Base-by-base conservation (phyloP, 2,113 vertebrate genomes). In the Orycteropus afer region DNA sequence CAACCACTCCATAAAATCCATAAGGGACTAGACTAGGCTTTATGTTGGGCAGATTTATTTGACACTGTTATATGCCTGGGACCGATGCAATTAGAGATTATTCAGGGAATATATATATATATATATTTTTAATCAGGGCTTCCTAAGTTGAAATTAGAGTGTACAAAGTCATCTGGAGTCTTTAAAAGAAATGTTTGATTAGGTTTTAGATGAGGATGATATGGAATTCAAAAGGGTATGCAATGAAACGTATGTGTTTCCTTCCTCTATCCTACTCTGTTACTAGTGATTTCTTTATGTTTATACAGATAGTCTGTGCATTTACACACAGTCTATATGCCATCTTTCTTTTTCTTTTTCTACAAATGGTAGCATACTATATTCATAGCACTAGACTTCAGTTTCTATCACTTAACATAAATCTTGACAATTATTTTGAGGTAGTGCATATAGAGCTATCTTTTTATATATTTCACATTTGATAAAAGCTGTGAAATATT, bases 111-210 rank as follows among this genome's bases (percentile, higher is more conserved):
- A n/a, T n/a, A n/a, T n/a, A n/a, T n/a, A n/a, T n/a, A n/a, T n/a
- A n/a, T n/a, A n/a, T n/a, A n/a, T 4, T 34, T 67, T 45, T 32
- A 40, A 61, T 59, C 17, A 8, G 3, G 6, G 27, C 29, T 89
- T 59, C 47, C 53, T 84, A 59, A 32, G 42, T 3, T 53, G 57
- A 94, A 76, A 40, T 79, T 37, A 27, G 37, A 25, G 7, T 18
- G 3, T 37, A 13, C 53, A 65, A 40, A 45, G 49, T 86, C 53
- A 65, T 92, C 40, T 34, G 12, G 40, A 87, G 40, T 82, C 81
- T 76, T 34, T 82, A 63, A 95, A 93, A 89, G 55, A 49, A 10
- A 55, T 14, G n/a, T 95, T 79, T 76, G 73, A 63, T 49, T 42
- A 67, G 37, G 15, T 47, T 4, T 51, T 47, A 7, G 3, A 1